phyloP scores from a whole-genome alignment of 2,113 vertebrate genomes.

The Caranx ignobilis region DNA sequence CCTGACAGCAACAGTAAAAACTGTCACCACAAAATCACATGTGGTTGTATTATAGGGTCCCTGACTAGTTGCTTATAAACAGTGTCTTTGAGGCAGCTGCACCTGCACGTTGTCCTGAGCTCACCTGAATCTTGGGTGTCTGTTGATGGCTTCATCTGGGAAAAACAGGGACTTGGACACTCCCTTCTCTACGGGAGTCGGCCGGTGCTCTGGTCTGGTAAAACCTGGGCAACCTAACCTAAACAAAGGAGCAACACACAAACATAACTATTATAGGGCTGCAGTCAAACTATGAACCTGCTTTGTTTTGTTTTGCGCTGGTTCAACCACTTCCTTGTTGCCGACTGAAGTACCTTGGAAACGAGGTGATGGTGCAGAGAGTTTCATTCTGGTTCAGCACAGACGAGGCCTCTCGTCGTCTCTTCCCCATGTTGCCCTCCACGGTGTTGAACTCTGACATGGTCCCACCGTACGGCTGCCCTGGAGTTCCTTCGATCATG shows the following conservation, averaged over 20 bases:
- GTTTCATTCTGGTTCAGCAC: conserved; percentile 89
- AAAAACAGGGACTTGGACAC: conserved; percentile 97
- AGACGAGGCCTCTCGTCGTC: conserved; percentile 91
- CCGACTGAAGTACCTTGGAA: conserved; percentile 89
- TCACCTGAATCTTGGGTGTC: conserved; percentile 96
- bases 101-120: background rate
- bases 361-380: conserved; percentile 93
- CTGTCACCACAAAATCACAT: background rate
- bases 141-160: conserved; percentile 96
- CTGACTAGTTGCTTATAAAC: background rate
- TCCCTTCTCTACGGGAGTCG: conserved; percentile 90
- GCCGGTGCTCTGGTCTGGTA: conserved; percentile 89
- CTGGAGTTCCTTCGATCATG: conserved; percentile 98
- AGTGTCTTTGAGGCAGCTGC: background rate
- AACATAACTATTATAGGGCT: background rate
- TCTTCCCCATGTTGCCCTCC: conserved; percentile 96
- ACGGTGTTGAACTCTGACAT: conserved; percentile 99
- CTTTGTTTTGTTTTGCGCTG: no score
- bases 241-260: conserved; percentile 3
- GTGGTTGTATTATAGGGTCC: background rate
- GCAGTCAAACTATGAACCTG: background rate
- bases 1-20: background rate
- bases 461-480: conserved; percentile 95
- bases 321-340: background rate
- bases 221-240: conserved; percentile 97